A percentile compares a stretch with the other conserved stretches of the same genome.
phyloP scores from a whole-genome alignment of 2,113 vertebrate species.

The Phasianus colchicus region DNA sequence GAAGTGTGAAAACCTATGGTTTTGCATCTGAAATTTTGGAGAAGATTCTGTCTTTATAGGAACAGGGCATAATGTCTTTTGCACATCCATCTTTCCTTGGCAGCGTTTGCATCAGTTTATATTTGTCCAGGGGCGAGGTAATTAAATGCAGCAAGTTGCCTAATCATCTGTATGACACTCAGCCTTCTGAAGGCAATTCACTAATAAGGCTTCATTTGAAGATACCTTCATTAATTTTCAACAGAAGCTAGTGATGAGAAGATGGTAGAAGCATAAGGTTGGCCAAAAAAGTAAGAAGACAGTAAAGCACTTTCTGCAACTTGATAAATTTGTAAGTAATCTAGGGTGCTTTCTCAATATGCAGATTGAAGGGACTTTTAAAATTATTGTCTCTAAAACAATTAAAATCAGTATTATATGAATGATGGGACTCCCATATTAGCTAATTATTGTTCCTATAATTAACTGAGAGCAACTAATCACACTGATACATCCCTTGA shows the following conservation, averaged over 20 bases:
- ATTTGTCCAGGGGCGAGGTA: neutral
- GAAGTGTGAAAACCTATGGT: neutral
- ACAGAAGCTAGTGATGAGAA: neutral
- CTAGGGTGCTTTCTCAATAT: neutral
- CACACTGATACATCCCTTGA: slow-evolving; percentile 30
- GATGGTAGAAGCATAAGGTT: neutral
- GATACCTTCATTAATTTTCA: slow-evolving; percentile 1
- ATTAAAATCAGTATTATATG: slow-evolving; percentile 16
- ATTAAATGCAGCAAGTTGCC: neutral
- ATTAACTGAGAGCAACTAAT: slow-evolving; percentile 57
- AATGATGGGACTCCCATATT: slow-evolving; percentile 19
- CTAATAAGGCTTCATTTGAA: neutral
- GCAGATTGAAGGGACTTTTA: neutral
- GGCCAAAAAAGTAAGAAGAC: neutral
- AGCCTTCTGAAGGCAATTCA: neutral
- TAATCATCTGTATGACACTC: neutral
- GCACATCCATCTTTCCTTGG: neutral
- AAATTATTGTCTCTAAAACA: slow-evolving; percentile 9
- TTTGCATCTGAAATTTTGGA: neutral
- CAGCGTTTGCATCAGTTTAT: neutral
- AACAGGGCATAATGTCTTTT: neutral
- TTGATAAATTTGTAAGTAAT: neutral
- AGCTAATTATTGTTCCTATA: slow-evolving; percentile 52
- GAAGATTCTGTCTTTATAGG: neutral
- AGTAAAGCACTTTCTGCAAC: neutral